Conservation (phyloP, 2,888 invertebrate genomes). For the Cheilosia scutellata region DNA sequence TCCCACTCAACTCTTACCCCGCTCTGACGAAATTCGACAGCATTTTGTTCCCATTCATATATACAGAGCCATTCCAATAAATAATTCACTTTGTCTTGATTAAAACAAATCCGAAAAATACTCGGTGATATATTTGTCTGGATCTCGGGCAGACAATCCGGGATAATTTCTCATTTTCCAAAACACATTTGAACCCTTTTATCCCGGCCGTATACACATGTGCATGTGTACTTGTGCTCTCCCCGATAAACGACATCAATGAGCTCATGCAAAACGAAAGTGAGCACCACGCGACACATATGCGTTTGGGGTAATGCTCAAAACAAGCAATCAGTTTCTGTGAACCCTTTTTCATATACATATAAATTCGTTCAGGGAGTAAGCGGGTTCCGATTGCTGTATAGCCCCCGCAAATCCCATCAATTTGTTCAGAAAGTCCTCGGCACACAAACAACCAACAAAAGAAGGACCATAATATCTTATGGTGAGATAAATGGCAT, state of each 20-base stretch:
- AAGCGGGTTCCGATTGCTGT: constrained; percentile 9
- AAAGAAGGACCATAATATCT: constrained; percentile 53
- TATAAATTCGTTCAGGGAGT: constrained; percentile 13
- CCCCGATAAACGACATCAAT: constrained; percentile 32
- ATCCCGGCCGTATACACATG: background rate
- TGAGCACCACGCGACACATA: constrained; percentile 49
- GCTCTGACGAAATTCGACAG: background rate
- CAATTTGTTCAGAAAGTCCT: constrained; percentile 64
- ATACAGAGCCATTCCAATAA: constrained; percentile 54
- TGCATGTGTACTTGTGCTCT: background rate
- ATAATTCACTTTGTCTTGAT: constrained; percentile 76
- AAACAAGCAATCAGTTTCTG: constrained; percentile 42
- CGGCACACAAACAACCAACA: constrained; percentile 33
- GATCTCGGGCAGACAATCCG: constrained; percentile 71
- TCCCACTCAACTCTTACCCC: background rate
- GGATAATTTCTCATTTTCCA: constrained; percentile 73
- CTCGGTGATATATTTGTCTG: constrained; percentile 73
- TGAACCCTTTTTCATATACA: constrained; percentile 40
- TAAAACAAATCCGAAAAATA: constrained; percentile 70
- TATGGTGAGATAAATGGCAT: constrained; percentile 75
- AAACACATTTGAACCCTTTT: constrained; percentile 47
- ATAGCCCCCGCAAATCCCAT: constrained; percentile 60
- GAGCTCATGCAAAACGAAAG: constrained; percentile 44
- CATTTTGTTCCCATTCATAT: constrained; percentile 2
- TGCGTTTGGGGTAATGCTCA: constrained; percentile 45